phyloP scores from a whole-genome alignment of 2,797 vertebrate genomes.

The Vespertilio murinus region DNA sequence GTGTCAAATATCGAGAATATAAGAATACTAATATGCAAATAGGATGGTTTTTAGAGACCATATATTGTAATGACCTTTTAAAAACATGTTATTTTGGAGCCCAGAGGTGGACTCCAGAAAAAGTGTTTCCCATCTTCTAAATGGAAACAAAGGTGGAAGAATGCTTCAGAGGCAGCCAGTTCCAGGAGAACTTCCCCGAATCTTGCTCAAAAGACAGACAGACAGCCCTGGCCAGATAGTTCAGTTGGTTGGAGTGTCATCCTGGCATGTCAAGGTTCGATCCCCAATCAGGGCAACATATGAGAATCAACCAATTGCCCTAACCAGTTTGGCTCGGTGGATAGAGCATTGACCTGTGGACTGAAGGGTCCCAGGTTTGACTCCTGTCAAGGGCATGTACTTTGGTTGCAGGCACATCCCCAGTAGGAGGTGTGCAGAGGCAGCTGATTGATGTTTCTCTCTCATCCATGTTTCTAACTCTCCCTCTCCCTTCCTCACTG shows the following conservation, averaged over 20 bases:
- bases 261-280: background rate
- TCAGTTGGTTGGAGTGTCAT: background rate
- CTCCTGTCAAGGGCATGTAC: too few species aligned
- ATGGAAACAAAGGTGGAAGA: background rate
- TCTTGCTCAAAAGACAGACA: background rate
- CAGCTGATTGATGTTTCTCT: too few species aligned
- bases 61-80: background rate
- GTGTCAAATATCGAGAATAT: conserved; percentile 26
- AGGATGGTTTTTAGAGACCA: background rate
- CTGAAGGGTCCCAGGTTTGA: too few species aligned
- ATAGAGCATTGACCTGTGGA: too few species aligned
- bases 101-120: background rate
- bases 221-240: background rate
- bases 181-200: background rate
- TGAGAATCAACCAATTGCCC: background rate
- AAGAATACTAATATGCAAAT: conserved; percentile 28
- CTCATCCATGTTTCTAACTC: too few species aligned
- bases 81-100: conserved; percentile 1
- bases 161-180: background rate
- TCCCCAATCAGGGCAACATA: background rate
- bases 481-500: too few species aligned
- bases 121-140: background rate
- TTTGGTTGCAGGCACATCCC: too few species aligned
- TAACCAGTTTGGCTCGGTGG: too few species aligned
- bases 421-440: too few species aligned